phyloP scores from a whole-genome alignment of 2,113 vertebrate genomes.

The Channa maculata region DNA sequence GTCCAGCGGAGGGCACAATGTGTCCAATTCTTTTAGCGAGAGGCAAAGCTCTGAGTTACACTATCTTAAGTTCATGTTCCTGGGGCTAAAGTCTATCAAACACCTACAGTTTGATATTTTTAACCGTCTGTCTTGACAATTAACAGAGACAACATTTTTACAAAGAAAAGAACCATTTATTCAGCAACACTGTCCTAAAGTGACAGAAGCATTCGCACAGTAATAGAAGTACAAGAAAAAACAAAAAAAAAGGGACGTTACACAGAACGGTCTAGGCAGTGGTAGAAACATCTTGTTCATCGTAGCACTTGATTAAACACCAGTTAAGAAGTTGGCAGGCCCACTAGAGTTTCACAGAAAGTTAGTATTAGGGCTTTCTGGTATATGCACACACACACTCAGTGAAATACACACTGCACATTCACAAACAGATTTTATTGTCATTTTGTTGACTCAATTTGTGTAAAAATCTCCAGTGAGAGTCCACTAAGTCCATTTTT shows the following conservation, averaged over 20 bases:
- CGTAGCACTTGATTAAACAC: constrained; percentile 54
- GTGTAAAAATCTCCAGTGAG: constrained; percentile 44
- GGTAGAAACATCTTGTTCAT: constrained; percentile 56
- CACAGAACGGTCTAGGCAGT: constrained; percentile 54
- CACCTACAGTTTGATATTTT: no score
- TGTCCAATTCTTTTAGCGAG: neutral
- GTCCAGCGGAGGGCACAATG: constrained; percentile 29
- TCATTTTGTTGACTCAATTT: constrained; percentile 65
- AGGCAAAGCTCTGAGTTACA: neutral
- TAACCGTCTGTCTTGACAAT: no score
- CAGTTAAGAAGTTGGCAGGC: constrained; percentile 41
- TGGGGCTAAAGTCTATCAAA: no score
- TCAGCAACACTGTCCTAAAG: constrained; percentile 58
- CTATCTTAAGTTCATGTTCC: no score
- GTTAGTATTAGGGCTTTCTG: constrained; percentile 13
- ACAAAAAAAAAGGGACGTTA: constrained; percentile 22
- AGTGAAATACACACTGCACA: constrained; percentile 39
- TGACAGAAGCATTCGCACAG: constrained; percentile 67
- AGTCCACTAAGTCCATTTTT: constrained; percentile 26
- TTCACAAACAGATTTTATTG: constrained; percentile 32
- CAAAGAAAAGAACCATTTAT: constrained; percentile 80
- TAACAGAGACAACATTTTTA: constrained; percentile 17
- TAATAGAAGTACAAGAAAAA: constrained; percentile 44
- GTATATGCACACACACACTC: constrained; percentile 43
- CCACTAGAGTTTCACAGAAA: constrained; percentile 37